Evolutionary conservation across 2,888 invertebrate species (phyloP).

Genomic region (Mamestra brassicae): DNA sequence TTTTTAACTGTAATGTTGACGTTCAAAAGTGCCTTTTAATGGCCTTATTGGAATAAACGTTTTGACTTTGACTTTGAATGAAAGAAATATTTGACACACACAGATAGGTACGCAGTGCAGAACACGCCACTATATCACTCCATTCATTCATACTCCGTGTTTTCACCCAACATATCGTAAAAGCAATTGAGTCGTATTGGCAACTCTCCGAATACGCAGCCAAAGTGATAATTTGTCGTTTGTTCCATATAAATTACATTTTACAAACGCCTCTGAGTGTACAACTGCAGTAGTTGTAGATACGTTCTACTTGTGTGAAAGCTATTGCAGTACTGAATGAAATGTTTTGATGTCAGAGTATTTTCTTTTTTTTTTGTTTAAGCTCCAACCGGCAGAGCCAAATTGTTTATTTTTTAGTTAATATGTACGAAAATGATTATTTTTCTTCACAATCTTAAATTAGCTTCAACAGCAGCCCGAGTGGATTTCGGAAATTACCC

Average conservation of each 20-base stretch:
- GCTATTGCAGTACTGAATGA: conserved; percentile 28
- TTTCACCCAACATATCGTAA: conserved; percentile 37
- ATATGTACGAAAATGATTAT: not conserved
- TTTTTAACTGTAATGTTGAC: too few species aligned
- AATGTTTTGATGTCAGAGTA: not conserved
- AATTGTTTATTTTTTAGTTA: too few species aligned
- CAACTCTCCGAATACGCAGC: conserved; percentile 52
- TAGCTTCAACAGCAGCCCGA: too few species aligned
- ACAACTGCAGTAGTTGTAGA: conserved; percentile 21
- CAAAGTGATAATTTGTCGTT: conserved; percentile 62
- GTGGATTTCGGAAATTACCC: too few species aligned
- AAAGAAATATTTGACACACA: too few species aligned
- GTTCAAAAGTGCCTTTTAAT: too few species aligned
- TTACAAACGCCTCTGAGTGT: conserved; percentile 27
- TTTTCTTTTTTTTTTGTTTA: not conserved
- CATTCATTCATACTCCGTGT: conserved; percentile 24
- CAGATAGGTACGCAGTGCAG: too few species aligned
- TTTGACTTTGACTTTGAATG: not conserved
- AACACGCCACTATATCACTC: conserved; percentile 13
- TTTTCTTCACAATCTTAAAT: not conserved
- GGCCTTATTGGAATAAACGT: too few species aligned
- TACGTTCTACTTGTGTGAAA: conserved; percentile 12
- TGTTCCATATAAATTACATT: conserved; percentile 51
- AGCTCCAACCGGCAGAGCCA: too few species aligned
- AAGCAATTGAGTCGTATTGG: conserved; percentile 56